Conservation (phyloP, 2,888 invertebrate genomes). For the Merodon equestris region DNA sequence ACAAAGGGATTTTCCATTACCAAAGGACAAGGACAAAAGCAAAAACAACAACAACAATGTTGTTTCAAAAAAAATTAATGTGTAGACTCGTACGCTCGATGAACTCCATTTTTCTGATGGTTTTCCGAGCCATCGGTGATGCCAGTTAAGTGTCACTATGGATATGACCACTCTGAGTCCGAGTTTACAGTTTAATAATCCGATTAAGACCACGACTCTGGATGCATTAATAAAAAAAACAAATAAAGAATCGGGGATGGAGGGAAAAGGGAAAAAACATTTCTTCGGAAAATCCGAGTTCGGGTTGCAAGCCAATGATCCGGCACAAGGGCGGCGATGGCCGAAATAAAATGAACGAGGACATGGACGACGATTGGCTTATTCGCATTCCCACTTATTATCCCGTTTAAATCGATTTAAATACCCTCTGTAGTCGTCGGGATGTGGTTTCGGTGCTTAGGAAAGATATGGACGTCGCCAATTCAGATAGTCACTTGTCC, state of each 20-base stretch:
- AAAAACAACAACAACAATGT: slow-evolving; percentile 4
- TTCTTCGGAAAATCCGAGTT: too few relatives aligned
- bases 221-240: too few relatives aligned
- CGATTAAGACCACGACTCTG: slow-evolving; percentile 42
- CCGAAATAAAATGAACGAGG: neutral
- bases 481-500: too few relatives aligned
- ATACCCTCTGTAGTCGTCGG: slow-evolving; percentile 29
- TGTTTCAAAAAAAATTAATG: slow-evolving; percentile 15
- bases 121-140: slow-evolving; percentile 29
- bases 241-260: too few relatives aligned
- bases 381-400: slow-evolving; percentile 52
- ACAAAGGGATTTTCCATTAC: slow-evolving; percentile 38
- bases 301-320: too few relatives aligned
- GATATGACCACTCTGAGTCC: slow-evolving; percentile 23
- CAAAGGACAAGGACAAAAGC: too few relatives aligned
- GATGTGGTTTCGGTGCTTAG: slow-evolving; percentile 40
- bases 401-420: slow-evolving; percentile 52
- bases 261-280: too few relatives aligned
- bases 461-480: slow-evolving; percentile 36
- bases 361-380: slow-evolving; percentile 35
- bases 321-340: too few relatives aligned
- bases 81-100: slow-evolving; percentile 12
- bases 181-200: slow-evolving; percentile 62
- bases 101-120: neutral
- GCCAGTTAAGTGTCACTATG: slow-evolving; percentile 12